These are phyloP conservation scores for Cranoglanis bouderius DNA, from an alignment of 2,113 vertebrate genomes.

Conservation along the genomic window DNA sequence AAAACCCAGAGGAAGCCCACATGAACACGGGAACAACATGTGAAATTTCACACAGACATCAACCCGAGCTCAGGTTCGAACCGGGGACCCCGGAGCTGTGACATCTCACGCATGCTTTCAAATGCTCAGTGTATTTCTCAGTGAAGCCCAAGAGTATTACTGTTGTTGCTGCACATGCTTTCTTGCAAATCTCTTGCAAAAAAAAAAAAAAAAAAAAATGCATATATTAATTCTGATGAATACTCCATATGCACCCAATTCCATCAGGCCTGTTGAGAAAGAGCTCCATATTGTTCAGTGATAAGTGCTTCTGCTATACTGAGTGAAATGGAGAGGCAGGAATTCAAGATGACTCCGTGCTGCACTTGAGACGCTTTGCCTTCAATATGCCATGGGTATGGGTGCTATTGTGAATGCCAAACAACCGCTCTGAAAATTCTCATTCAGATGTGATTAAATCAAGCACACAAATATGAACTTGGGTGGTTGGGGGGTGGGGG, in stretches of 20 bases:
- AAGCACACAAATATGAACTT: constrained; percentile 42
- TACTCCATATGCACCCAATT: neutral
- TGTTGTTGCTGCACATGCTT: neutral
- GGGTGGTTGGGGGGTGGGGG: neutral
- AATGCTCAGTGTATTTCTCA: neutral
- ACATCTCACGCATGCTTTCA: neutral
- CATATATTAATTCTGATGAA: constrained; percentile 33
- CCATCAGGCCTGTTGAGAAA: constrained; percentile 37
- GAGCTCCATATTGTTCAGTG: constrained; percentile 32
- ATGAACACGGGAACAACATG: neutral
- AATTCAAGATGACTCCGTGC: constrained; percentile 32
- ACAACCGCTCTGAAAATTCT: constrained; percentile 47
- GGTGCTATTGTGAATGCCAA: constrained; percentile 45
- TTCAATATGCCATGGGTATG: constrained; percentile 34
- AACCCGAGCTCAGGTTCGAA: neutral
- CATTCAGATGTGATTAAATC: constrained; percentile 51
- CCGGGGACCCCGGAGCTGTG: neutral
- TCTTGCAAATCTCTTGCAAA: neutral
- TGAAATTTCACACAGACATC: neutral
- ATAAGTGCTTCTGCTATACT: constrained; percentile 28
- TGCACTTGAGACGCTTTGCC: constrained; percentile 40
- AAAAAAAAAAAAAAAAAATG: neutral
- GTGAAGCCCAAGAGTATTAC: neutral
- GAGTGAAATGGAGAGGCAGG: constrained; percentile 34
- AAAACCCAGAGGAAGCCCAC: neutral